Evolutionary conservation across 2,888 invertebrate species (phyloP).

Genomic region (Eupithecia subumbrata): DNA sequence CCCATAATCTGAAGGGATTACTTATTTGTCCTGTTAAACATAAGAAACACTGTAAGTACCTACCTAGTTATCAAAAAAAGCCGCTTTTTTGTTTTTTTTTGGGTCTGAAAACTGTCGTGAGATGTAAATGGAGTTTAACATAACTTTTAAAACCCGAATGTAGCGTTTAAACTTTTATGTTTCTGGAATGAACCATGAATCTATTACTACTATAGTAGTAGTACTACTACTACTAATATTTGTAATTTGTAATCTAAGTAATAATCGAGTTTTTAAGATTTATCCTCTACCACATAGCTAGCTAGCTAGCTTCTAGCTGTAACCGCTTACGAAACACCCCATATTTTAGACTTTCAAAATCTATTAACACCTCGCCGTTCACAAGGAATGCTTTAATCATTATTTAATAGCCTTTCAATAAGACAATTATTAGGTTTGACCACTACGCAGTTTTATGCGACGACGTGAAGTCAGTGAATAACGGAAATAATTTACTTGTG

Average conservation of each 20-base stretch:
- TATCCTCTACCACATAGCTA: neutral
- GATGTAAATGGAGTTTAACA: neutral
- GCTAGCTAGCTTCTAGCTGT: too few species aligned
- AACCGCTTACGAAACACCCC: neutral
- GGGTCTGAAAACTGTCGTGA: neutral
- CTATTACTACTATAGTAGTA: too few species aligned
- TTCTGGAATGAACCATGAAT: neutral
- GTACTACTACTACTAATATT: too few species aligned
- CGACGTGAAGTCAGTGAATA: neutral
- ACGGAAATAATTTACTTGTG: constrained; percentile 6
- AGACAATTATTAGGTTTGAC: neutral
- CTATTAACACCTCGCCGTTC: neutral
- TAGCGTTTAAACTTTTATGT: neutral
- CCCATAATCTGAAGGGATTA: neutral
- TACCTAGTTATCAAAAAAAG: neutral
- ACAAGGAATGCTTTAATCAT: neutral
- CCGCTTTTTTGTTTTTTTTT: neutral
- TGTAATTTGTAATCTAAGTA: neutral
- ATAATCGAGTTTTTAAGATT: neutral
- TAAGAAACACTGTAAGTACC: too few species aligned
- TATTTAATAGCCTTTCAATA: neutral
- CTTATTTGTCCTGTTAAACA: too few species aligned
- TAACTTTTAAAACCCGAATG: neutral
- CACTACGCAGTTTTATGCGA: neutral
- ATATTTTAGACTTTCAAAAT: constrained; percentile 6